A percentile compares a stretch with the other conserved stretches of the same genome.
Evolutionary conservation across 2,888 invertebrate species (phyloP).

Genomic region (Phengaris alcon): DNA sequence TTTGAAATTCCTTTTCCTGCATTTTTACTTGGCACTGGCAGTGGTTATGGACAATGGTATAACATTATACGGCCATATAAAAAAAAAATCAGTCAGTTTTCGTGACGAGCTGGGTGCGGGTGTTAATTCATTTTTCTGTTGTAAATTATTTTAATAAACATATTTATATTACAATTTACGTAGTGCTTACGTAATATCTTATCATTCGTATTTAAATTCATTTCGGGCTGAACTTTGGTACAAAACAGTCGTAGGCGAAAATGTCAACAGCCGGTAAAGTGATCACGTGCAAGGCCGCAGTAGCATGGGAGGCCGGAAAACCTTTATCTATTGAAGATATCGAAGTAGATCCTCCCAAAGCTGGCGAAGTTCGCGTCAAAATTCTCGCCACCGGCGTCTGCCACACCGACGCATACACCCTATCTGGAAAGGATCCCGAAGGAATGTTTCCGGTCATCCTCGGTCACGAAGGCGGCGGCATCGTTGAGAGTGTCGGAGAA

Average conservation of each 20-base stretch:
- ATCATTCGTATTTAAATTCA: constrained; percentile 37
- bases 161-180: not conserved
- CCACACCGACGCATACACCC: constrained; percentile 95
- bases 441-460: constrained; percentile 94
- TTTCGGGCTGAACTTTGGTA: constrained; percentile 45
- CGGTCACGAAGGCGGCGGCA: constrained; percentile 97
- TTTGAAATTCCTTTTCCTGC: too few species aligned
- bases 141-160: not conserved
- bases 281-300: constrained; percentile 96
- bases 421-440: constrained; percentile 93
- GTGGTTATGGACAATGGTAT: too few species aligned
- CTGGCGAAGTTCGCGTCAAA: constrained; percentile 93
- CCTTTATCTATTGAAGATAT: constrained; percentile 94
- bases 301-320: constrained; percentile 96
- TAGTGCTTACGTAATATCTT: constrained; percentile 2
- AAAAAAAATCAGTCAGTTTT: too few species aligned
- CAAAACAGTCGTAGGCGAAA: constrained; percentile 38
- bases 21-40: too few species aligned
- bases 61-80: too few species aligned
- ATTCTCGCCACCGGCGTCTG: constrained; percentile 90
- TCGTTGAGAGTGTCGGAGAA: constrained; percentile 97
- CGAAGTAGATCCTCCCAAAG: constrained; percentile 95
- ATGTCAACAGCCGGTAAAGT: constrained; percentile 80
- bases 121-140: not conserved
- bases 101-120: not conserved